A percentile compares a stretch with the other conserved stretches of the same genome.
Evolutionary conservation across 30 jellyfish, hydroid and myxozoan genomes (phyloP).

Genomic region (Aurelia aurita): DNA sequence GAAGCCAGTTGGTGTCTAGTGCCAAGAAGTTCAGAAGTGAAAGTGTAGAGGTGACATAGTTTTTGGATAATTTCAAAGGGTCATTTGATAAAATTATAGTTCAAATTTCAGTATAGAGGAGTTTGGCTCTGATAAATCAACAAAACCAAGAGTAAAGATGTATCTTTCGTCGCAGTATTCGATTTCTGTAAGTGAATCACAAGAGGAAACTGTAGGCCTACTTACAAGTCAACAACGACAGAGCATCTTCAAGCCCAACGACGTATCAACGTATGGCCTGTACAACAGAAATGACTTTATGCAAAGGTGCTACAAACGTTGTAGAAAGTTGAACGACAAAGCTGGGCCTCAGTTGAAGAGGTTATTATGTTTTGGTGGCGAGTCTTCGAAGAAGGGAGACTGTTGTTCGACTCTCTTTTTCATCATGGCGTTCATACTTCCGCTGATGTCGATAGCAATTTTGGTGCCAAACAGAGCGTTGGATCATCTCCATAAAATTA

Average conservation of each 20-base stretch:
- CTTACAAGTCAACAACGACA: conserved; percentile 73
- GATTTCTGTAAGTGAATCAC: conserved; percentile 77
- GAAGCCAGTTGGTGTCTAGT: no score
- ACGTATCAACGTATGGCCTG: conserved; percentile 91
- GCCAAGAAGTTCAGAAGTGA: no score
- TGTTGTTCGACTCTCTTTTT: conserved; percentile 77
- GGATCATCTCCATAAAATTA: background rate
- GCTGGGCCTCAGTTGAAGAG: conserved; percentile 70
- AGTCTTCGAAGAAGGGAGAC: conserved; percentile 85
- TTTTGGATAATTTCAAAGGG: background rate
- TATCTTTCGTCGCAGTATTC: conserved; percentile 88
- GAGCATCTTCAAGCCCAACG: conserved; percentile 67
- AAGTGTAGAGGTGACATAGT: no score
- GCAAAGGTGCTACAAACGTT: conserved; percentile 90
- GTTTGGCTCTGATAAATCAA: no score
- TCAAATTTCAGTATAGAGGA: no score
- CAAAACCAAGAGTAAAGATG: conserved; percentile 18
- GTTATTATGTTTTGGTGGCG: conserved; percentile 90
- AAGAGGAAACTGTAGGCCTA: conserved; percentile 70
- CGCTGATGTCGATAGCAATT: conserved; percentile 61
- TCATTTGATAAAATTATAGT: no score
- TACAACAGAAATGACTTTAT: conserved; percentile 92
- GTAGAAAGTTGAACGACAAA: conserved; percentile 82
- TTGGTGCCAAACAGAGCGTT: conserved; percentile 59
- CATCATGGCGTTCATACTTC: conserved; percentile 68